Conservation (phyloP, 2,113 vertebrate species). For the Macrotus californicus region DNA sequence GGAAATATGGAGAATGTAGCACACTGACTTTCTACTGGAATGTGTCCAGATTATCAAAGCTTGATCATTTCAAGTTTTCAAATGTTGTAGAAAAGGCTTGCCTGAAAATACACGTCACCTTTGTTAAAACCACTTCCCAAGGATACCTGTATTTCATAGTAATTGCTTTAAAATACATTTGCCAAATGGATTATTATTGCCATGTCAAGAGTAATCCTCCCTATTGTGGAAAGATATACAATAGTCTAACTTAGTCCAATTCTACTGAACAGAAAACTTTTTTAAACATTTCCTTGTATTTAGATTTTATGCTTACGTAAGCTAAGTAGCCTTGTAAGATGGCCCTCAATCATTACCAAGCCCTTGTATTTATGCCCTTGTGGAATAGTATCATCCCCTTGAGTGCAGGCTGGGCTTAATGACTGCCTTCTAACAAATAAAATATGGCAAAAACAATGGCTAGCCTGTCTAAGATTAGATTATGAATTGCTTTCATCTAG, state of each 20-base stretch:
- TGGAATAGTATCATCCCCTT: neutral
- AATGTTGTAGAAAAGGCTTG: neutral
- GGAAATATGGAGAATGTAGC: conserved; percentile 37
- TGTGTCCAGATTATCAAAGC: neutral
- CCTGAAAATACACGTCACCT: neutral
- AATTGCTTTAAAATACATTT: neutral
- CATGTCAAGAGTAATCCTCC: neutral
- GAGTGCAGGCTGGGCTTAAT: neutral
- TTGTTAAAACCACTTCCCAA: conserved; percentile 4
- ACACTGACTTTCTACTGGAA: conserved; percentile 23
- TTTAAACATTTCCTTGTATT: neutral
- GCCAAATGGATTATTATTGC: neutral
- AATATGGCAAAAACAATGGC: neutral
- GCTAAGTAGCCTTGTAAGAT: neutral
- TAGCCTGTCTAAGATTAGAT: neutral
- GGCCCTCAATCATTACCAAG: neutral
- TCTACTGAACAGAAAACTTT: neutral
- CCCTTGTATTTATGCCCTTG: neutral
- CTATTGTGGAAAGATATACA: neutral
- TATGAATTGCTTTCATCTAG: neutral
- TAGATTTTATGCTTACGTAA: neutral
- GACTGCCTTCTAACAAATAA: neutral
- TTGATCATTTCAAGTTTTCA: neutral
- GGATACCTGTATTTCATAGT: neutral
- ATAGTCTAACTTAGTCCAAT: neutral